phyloP scores from a whole-genome alignment of 2,888 invertebrate genomes.

The Bombylius discolor region DNA sequence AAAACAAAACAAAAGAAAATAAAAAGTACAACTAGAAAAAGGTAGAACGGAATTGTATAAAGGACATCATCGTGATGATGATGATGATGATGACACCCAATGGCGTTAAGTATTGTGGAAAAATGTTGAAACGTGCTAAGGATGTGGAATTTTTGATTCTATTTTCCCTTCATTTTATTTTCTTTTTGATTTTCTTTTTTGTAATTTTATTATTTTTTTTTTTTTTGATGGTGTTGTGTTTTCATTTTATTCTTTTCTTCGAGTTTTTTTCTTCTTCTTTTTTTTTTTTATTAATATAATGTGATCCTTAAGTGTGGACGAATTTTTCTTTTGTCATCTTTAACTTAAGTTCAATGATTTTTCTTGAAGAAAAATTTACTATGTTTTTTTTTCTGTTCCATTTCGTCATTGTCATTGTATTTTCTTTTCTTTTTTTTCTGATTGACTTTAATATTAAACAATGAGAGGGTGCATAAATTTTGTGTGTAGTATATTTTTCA shows the following conservation, averaged over 20 bases:
- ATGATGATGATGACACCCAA: neutral
- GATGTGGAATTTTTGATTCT: neutral
- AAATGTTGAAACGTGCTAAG: neutral
- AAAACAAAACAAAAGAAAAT: too few species aligned
- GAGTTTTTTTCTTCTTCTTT: too few species aligned
- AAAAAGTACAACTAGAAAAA: too few species aligned
- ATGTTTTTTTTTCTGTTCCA: neutral
- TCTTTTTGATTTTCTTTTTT: neutral
- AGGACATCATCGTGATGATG: neutral
- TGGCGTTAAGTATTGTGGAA: neutral
- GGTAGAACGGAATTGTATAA: too few species aligned
- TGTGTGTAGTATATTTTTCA: neutral
- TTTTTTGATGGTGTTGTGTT: too few species aligned
- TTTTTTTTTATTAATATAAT: neutral
- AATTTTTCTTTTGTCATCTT: neutral
- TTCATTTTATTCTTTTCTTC: too few species aligned
- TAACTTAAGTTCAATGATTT: neutral
- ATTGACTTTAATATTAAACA: neutral
- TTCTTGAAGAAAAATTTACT: neutral
- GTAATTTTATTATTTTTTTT: neutral
- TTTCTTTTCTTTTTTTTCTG: neutral
- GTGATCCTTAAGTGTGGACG: neutral
- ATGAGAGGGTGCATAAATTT: constrained; percentile 1
- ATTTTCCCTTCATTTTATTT: neutral
- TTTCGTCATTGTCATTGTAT: neutral